Base-by-base conservation (phyloP, 1,140 invertebrate species). In the Dendroctonus valens region DNA sequence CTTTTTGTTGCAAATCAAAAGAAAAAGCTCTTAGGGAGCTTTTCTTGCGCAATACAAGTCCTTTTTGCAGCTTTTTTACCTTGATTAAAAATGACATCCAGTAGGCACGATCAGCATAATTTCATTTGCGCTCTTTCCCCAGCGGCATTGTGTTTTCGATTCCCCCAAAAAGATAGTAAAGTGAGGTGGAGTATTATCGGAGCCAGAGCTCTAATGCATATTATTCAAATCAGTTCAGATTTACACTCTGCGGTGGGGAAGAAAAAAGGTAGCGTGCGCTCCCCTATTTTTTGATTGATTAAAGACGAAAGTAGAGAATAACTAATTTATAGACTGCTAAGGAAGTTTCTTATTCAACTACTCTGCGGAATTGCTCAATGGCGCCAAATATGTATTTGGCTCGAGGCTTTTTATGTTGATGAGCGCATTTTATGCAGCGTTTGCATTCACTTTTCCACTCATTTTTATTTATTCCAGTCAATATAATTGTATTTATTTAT, bases 151-250 rank as follows among this genome's bases (percentile, higher is more conserved):
- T 65, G 49, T 50, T 57, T 57, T 49, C 51, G 14, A 65, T 65
- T 65, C 62, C 52, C 62, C 62, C 44, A 40, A 65, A 65, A 55
- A 65, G 54, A 57, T 65, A 65, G 54, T 26, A 65, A 65, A 65
- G 53, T 49, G 62, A 65, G 54, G 62, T 37, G n/a, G 62, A 49
- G 48, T 46, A 65, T 65, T 65, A 65, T 57, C 62, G 37, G 50
- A 42, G 41, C 53, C 37, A 50, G 46, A 5, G 38, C 44, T 40
- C 39, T 61, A 65, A 65, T 65, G 62, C 53, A 55, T 65, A 65
- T 65, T 65, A 65, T 65, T 65, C 62, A 65, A 65, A 65, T 65
- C 53, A 55, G 53, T 41, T 65, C 62, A 65, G 62, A 65, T 65
- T 65, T 65, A 65, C 62, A 65, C 62, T 57, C 37, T 51, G 59